A percentile compares a stretch with the other conserved stretches of the same genome.
Evolutionary conservation across 2,113 vertebrate genomes (phyloP).

Genomic region (Argyrosomus japonicus): DNA sequence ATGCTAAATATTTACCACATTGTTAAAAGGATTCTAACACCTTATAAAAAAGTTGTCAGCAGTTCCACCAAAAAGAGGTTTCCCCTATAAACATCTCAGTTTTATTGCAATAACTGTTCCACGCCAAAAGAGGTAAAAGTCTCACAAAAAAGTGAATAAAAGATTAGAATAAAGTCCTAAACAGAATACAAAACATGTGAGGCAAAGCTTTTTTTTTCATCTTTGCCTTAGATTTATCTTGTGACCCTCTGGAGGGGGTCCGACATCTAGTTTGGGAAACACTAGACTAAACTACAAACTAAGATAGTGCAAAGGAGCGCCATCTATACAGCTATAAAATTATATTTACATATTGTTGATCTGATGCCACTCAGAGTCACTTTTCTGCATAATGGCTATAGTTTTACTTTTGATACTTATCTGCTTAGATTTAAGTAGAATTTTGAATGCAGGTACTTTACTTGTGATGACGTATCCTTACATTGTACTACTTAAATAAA

Average conservation of each 20-base stretch:
- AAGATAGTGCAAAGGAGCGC: not conserved
- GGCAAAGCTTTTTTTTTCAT: not conserved
- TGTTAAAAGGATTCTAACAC: not conserved
- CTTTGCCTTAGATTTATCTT: not conserved
- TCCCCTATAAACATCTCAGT: not conserved
- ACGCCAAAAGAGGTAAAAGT: not conserved
- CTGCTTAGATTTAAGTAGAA: no score
- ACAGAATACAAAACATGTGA: not conserved
- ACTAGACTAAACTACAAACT: not conserved
- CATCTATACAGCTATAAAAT: not conserved
- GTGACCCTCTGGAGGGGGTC: not conserved
- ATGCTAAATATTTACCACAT: not conserved
- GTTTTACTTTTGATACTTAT: not conserved
- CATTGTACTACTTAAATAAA: not conserved
- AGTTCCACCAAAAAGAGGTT: not conserved
- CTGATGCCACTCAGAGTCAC: not conserved
- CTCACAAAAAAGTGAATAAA: not conserved
- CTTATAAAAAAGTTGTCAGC: not conserved
- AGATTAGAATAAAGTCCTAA: not conserved
- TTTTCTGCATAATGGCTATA: not conserved
- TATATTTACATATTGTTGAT: not conserved
- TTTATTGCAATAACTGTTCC: not conserved
- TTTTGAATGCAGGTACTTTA: no score
- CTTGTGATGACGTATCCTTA: not conserved
- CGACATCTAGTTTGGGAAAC: not conserved